phyloP scores from a whole-genome alignment of 2,797 vertebrate species.

The Spinus pinus region DNA sequence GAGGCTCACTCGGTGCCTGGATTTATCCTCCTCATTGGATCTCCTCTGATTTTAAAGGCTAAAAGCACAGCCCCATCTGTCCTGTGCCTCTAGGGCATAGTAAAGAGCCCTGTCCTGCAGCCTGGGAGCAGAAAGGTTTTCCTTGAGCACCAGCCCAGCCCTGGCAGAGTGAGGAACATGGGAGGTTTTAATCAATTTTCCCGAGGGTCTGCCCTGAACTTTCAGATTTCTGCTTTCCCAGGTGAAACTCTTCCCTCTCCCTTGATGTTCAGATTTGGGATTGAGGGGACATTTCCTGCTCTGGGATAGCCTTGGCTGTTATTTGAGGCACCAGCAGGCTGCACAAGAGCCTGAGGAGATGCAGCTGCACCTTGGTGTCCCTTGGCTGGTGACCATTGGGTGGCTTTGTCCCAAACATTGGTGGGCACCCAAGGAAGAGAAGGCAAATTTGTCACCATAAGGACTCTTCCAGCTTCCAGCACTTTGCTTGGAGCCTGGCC shows the following conservation, averaged over 20 bases:
- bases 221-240: background rate
- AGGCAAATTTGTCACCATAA: background rate
- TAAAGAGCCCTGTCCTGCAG: background rate
- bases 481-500: background rate
- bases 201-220: background rate
- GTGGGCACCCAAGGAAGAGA: background rate
- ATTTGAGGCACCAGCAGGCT: background rate
- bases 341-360: background rate
- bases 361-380: background rate
- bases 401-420: background rate
- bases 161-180: background rate
- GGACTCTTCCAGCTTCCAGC: background rate
- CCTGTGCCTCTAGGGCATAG: background rate
- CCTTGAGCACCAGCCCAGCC: background rate
- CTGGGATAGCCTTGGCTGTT: accelerated
- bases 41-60: background rate
- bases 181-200: background rate
- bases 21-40: background rate
- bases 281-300: background rate
- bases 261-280: background rate
- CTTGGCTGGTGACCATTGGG: background rate
- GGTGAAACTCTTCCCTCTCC: background rate
- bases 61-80: constrained; percentile 42
- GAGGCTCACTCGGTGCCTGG: background rate
- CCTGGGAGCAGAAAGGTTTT: background rate